Base-by-base conservation (phyloP, 2,797 vertebrate genomes). In the Takifugu rubripes region DNA sequence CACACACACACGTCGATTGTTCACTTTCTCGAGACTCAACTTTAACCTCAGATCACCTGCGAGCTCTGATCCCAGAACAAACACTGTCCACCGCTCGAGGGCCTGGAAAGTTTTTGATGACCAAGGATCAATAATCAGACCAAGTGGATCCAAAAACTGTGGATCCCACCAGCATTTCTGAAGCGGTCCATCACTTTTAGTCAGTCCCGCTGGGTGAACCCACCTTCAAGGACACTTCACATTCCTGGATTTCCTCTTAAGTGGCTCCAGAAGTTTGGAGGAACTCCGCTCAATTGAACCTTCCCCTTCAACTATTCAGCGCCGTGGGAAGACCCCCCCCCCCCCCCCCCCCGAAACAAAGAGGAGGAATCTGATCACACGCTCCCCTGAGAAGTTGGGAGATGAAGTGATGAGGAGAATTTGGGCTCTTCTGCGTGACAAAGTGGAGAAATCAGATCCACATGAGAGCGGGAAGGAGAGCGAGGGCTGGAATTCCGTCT, bases 201-300 rank as follows among this genome's bases (percentile, higher is more conserved):
- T 65, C n/a, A 73, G 52, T 16, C 54, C 42, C 33, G 26, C 46
- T 61, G 21, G 49, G 52, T 8, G 29, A 36, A 54, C 65, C 61
- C 45, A 47, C 58, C 58, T 49, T 6, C 15, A 24, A 66, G 54
- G 57, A 66, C 71, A 42, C 79, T 81, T 71, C n/a, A 84, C 63
- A 82, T 84, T 84, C 74, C 66, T 60, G 49, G 26, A 43, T 68
- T 71, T 68, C 31, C 53, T 64, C 56, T 78, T 12, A 57, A 79
- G 65, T 54, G 52, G 48, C 71, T 68, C 25, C 56, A 68, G 62
- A 63, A 61, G 36, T 78, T 46, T 36, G 40, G 61, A 49, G 61
- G 72, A 68, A 60, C 71, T 72, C 44, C 47, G 59, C 57, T 52
- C 72, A 72, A 77, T 79, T 60, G 70, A 49, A 79, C 60, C 56